Percentiles rank a stretch among this genome's conserved stretches.
Evolutionary conservation across 2,113 vertebrate genomes (phyloP).

Genomic region (Edolisoma coerulescens): DNA sequence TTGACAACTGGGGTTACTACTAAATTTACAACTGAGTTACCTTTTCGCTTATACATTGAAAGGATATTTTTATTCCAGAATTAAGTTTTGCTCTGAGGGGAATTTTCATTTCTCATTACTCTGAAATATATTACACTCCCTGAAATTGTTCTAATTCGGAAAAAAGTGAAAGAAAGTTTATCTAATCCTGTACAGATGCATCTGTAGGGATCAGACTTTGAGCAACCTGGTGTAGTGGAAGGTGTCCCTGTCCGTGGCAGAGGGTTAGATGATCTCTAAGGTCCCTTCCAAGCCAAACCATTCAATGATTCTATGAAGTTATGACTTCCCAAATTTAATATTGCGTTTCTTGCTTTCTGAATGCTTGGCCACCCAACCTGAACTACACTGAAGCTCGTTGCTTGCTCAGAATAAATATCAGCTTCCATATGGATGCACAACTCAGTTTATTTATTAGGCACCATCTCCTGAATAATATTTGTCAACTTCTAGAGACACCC

Average conservation of each 20-base stretch:
- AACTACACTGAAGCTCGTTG: not conserved
- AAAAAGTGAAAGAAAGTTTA: not conserved
- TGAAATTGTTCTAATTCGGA: not conserved
- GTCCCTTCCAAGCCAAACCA: not conserved
- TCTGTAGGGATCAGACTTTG: not conserved
- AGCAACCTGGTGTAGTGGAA: not conserved
- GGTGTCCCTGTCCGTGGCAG: not conserved
- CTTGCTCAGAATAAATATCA: conserved; percentile 13
- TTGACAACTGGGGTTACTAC: not conserved
- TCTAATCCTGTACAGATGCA: not conserved
- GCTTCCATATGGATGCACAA: not conserved
- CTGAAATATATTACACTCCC: not conserved
- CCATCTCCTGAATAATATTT: not conserved
- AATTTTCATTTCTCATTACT: not conserved
- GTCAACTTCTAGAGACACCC: not conserved
- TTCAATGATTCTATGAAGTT: not conserved
- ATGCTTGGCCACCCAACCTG: conserved; percentile 15
- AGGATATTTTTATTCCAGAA: not conserved
- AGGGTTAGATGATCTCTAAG: not conserved
- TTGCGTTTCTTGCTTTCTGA: not conserved
- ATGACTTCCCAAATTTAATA: not conserved
- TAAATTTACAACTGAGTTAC: not conserved
- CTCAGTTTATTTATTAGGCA: not conserved
- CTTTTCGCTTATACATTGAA: not conserved
- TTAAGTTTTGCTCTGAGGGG: not conserved